These are phyloP conservation scores for Eristalinus sepulchralis DNA, from an alignment of 2,888 invertebrate species.

Conservation along the genomic window DNA sequence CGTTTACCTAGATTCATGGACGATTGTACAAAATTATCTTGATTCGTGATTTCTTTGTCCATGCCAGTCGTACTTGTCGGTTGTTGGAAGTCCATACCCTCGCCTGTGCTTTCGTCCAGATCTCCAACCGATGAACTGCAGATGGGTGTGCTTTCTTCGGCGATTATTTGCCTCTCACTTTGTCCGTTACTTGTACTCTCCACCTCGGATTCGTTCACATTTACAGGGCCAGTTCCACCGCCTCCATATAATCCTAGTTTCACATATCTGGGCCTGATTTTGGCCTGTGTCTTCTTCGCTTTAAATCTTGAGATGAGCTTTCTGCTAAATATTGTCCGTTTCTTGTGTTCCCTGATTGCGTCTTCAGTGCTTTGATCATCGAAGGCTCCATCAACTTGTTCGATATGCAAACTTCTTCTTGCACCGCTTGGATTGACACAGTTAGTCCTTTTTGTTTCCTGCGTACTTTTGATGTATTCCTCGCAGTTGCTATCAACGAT, in stretches of 20 bases:
- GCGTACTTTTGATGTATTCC: slow-evolving; percentile 57
- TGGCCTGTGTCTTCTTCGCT: slow-evolving; percentile 1
- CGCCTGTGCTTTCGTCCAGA: slow-evolving; percentile 23
- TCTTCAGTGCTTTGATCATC: slow-evolving; percentile 55
- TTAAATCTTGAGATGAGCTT: slow-evolving; percentile 27
- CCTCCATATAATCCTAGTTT: slow-evolving; percentile 74
- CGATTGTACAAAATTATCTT: slow-evolving; percentile 47
- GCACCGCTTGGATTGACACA: background rate
- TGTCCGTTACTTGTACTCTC: slow-evolving; percentile 51
- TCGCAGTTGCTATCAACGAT: slow-evolving; percentile 38
- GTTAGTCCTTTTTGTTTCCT: background rate
- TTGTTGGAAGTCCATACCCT: slow-evolving; percentile 48
- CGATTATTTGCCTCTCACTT: background rate
- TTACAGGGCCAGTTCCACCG: slow-evolving; percentile 65
- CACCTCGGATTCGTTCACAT: slow-evolving; percentile 42
- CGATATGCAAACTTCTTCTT: slow-evolving; percentile 68
- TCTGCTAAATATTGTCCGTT: slow-evolving; percentile 5
- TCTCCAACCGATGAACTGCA: slow-evolving; percentile 32
- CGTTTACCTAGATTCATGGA: slow-evolving; percentile 41
- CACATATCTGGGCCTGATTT: slow-evolving; percentile 74
- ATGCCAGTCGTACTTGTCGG: slow-evolving; percentile 52
- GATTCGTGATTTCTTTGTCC: slow-evolving; percentile 34
- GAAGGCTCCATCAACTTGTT: slow-evolving; percentile 73
- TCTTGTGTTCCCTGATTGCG: slow-evolving; percentile 28
- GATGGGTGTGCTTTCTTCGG: slow-evolving; percentile 53